Base-by-base conservation (phyloP, 2,113 vertebrate species). In the Capreolus pygargus region DNA sequence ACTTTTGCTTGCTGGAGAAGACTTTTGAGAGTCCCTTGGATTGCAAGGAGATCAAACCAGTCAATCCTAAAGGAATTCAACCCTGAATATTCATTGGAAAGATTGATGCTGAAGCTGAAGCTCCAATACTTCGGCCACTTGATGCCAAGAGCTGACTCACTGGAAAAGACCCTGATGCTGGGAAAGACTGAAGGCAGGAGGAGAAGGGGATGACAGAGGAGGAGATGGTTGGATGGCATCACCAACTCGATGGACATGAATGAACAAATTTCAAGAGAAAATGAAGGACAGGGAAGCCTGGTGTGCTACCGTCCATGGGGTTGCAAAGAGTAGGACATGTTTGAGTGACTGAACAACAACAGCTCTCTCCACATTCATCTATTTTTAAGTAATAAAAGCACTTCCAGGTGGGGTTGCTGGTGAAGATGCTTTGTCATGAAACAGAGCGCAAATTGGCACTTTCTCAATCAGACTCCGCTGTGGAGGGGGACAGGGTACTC, bases 361-460 rank as follows among this genome's bases (percentile, higher is more conserved):
- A 52, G n/a, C 19, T 19, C 91, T 93, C 85, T 36, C 57, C 15
- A 4, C 25, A 54, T 64, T 11, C 2, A 3, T 25, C 6, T 7
- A 50, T 30, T 47, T 64, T 67, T 52, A 25, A 21, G 43, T 19
- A 39, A 52, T 14, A 30, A 67, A 85, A 61, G 61, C 33, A 57
- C 39, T 95, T 79, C 64, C 39, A 58, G 50, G 5, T 58, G 39
- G 11, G 39, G 91, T 61, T 57, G 4, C 87, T 0, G 0, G 7
- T 27, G 30, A 47, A 47, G 15, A 27, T 47, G 27, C 39, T 76
- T 19, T 15, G 3, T 57, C 81, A 33, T 10, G 17, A 82, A 50
- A 76, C 5, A 7, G 0, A 60, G 36, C 5, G 7, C 33, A 43
- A 23, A 14, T 0, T 2, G 52, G 70, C 2, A n/a, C 55, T 70